Evolutionary conservation across 2,113 vertebrate genomes (phyloP), one percentile per base, ranked within the genome.

Genomic region (Brachypodius melanocephalos): DNA sequence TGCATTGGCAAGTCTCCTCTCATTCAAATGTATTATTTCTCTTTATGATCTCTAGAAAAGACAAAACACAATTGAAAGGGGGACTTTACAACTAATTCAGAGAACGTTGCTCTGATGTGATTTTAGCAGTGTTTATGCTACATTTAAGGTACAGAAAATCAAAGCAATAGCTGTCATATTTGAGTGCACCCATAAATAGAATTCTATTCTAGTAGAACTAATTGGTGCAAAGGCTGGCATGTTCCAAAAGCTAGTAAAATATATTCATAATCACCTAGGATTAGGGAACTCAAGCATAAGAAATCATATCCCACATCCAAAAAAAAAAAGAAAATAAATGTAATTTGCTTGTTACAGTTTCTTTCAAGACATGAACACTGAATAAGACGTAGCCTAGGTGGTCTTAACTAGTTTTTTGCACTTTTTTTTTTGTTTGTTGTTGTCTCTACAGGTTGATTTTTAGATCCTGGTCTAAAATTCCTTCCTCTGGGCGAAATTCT

Each of bases 131-230:
- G 74, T 89, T 97, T 89, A 73, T 26, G 31, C 42, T 76, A 71
- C 58, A 82, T 85, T 89, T 88, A 91, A 83, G 75, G 73, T 75
- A 93, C 42, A 88, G 77, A 88, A 94, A 95, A 88, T 89, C 74
- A 89, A 89, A 89, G 49, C 58, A 76, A 26, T 92, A 91, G 69
- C 66, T 94, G 81, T 79, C 58, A 83, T 83, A 62, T 95, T 49
- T 94, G 45, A 96, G 49, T 80, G 71, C 84, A 62, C 29, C 46
- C 69, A 71, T 73, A 93, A 93, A 96, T 59, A 91, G 85, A 93
- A 52, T 85, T 95, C 38, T 89, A 12, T 69, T 94, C 78, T 91
- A 78, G 84, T 76, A 93, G 71, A 94, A 91, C 45, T 95, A 95
- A 94, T 89, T 94, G 62, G 29, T 89, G 73, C 81, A 89, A 85